These are phyloP conservation scores for Sarcophilus harrisii DNA, from an alignment of 2,797 vertebrate species.

Conservation along the genomic window DNA sequence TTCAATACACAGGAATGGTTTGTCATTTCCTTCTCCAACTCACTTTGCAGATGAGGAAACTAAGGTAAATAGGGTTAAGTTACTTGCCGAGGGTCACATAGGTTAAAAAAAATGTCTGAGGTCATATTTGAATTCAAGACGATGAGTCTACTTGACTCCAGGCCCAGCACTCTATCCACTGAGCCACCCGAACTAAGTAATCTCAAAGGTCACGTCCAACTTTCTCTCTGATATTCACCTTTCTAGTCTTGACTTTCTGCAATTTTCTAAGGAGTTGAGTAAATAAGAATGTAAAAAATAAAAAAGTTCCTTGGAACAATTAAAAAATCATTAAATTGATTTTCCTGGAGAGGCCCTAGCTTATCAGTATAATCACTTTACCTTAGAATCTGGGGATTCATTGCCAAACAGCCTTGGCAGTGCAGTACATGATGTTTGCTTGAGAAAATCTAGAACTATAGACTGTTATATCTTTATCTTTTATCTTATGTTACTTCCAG, in stretches of 20 bases:
- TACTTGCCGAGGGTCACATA: not conserved
- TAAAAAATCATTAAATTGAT: not conserved
- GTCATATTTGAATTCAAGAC: not conserved
- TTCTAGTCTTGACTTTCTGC: not conserved
- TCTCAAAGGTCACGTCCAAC: not conserved
- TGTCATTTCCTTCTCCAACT: not conserved
- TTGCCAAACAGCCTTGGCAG: not conserved
- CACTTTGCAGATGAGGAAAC: not conserved
- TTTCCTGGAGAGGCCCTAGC: not conserved
- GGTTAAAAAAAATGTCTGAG: not conserved
- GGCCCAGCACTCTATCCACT: not conserved
- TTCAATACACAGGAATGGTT: not conserved
- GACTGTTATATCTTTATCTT: not conserved
- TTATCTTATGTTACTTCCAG: not conserved
- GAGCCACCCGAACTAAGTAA: not conserved
- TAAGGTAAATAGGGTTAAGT: not conserved
- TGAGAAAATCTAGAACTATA: not conserved
- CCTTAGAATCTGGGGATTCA: not conserved
- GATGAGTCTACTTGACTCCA: not conserved
- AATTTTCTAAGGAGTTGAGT: not conserved
- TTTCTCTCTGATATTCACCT: not conserved
- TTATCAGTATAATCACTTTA: not conserved
- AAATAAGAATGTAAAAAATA: not conserved
- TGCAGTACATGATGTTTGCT: not conserved
- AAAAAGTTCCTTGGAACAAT: not conserved